Conservation (phyloP, 2,888 invertebrate genomes). For the Julus scanicus region DNA sequence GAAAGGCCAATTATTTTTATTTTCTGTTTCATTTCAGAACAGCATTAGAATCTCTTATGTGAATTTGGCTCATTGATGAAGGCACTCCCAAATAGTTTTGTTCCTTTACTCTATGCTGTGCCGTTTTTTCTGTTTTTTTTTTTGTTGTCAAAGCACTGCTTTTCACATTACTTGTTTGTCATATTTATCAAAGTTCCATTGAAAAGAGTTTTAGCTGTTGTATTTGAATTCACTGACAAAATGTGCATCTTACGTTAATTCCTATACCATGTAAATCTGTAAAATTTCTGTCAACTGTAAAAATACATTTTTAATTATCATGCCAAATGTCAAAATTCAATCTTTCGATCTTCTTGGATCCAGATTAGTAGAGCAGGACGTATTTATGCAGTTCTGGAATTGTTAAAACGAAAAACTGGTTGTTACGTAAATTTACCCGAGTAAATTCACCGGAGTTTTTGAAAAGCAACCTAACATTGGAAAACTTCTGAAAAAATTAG, state of each 20-base stretch:
- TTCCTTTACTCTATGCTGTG: slow-evolving; percentile 18
- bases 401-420: background rate
- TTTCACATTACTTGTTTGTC: slow-evolving; percentile 24
- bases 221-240: slow-evolving; percentile 4
- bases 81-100: slow-evolving; percentile 2
- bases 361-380: too few species aligned
- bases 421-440: background rate
- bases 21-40: background rate
- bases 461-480: too few species aligned
- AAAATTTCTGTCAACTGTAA: background rate
- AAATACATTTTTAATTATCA: background rate
- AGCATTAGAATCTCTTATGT: slow-evolving; percentile 12
- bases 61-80: background rate
- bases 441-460: background rate
- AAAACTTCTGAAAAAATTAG: background rate
- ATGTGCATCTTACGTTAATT: background rate
- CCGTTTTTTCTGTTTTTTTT: background rate
- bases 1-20: background rate
- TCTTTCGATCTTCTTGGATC: background rate
- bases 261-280: slow-evolving; percentile 28
- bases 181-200: slow-evolving; percentile 20
- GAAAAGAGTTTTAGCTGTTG: slow-evolving; percentile 10
- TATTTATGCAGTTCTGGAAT: background rate
- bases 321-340: slow-evolving; percentile 27
- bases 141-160: background rate